Evolutionary conservation across 2,113 vertebrate genomes (phyloP), one percentile per base, ranked within the genome.

Genomic region (Ageneiosus marmoratus): DNA sequence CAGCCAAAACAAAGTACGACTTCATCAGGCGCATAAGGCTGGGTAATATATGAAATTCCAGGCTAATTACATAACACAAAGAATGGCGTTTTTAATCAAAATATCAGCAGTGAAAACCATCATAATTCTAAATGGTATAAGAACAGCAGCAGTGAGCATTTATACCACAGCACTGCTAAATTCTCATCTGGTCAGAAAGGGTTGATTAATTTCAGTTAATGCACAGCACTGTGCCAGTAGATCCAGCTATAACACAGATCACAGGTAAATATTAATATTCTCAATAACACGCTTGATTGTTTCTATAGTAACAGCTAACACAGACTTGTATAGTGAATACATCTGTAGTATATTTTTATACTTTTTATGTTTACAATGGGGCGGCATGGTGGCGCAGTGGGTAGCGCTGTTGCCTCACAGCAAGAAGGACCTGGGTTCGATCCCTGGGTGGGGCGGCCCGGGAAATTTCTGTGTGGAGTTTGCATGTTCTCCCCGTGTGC

Each of bases 71-170:
- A 41, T 11, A 27, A 55, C 24, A 77, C 81, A 77, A 65, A 79
- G 48, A 79, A 79, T 79, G 46, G 41, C 48, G 58, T 32, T 83
- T 48, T 79, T 79, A 29, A 77, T 83, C 37, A 69, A 15, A 65
- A 74, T 27, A 75, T 34, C 29, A 63, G 44, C 4, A 1, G 18
- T 53, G 50, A 22, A 75, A 75, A 53, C 27, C 50, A 22, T 51
- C 18, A 22, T 32, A 34, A 75, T 75, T 20, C 10, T 75, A 53
- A 53, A 51, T 22, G 18, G 44, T 22, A 3, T 18, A 34, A 20
- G 48, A 29, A 13, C 46, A 18, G 22, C 8, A 75, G 29, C 20
- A 48, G 11, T 72, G 24, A 44, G 44, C 41, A 41, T 53, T 69
- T 75, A 53, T 34, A 34, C 1, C 27, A 75, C 27, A 12, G 27